Evolutionary conservation across 92 coral and sea anemone species (phyloP), one percentile per base, ranked within the genome.

Genomic region (Palythoa heliodiscus): DNA sequence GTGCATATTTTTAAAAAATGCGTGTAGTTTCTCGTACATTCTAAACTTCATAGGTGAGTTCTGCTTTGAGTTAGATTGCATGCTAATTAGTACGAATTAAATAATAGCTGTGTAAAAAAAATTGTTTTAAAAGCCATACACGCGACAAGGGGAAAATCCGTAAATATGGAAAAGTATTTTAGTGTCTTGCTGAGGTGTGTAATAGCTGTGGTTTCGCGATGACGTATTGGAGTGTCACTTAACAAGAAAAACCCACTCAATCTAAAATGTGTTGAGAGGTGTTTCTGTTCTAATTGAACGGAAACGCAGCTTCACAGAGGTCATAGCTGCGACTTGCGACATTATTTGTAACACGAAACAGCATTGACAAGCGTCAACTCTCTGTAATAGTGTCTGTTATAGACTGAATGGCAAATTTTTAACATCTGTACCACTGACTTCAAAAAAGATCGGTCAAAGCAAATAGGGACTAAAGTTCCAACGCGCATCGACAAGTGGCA

Each of bases 181-280:
- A 55, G 61, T 55, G 16, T 12, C 61, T 12, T 55, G 19, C 48
- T 43, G 29, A 9, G 25, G 39, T 11, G 24, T 50, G 19, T 35
- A 73, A 11, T 10, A 12, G 29, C 14, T 47, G 81, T 22, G 48
- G 4, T 73, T 17, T 13, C 15, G 19, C 16, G 29, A 70, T 80
- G 73, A 66, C 14, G 81, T 54, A 14, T 54, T 25, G 19, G 22
- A 14, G 40, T 48, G 64, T 80, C 73, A 63, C 84, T 48, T 47
- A 48, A 80, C 52, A 68, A 47, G 73, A 60, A 69, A 39, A 43
- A 43, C 23, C 22, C 84, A 39, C 72, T 67, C 74, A 50, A 60
- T n/a, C 37, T 60, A 69, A 38, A 66, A 64, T 43, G 84, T 79
- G 84, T 60, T 80, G 84, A 80, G 58, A 80, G 84, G 73, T 48